Percentiles rank a stretch among this genome's conserved stretches.
Evolutionary conservation across 2,797 vertebrate genomes (phyloP).

Genomic region (Acanthurus leucopareius): DNA sequence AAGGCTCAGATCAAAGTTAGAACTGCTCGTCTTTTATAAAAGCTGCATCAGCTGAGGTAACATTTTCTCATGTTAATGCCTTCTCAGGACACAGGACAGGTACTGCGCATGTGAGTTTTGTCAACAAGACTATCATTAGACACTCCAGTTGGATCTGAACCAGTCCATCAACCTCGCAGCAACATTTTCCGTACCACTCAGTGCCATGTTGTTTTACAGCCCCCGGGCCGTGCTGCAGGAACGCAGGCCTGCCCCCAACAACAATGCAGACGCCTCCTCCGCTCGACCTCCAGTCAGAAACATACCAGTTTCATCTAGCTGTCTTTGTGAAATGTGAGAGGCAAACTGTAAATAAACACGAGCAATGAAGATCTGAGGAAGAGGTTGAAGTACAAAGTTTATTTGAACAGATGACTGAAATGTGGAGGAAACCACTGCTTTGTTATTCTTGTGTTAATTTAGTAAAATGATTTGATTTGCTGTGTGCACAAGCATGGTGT

Average conservation of each 20-base stretch:
- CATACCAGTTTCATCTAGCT: slow-evolving; percentile 23
- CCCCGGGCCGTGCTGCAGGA: slow-evolving; percentile 31
- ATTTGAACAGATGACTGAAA: slow-evolving; percentile 48
- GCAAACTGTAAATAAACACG: slow-evolving; percentile 23
- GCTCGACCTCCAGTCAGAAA: slow-evolving; percentile 21
- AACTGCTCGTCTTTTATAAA: slow-evolving; percentile 6
- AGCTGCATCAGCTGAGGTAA: slow-evolving; percentile 7
- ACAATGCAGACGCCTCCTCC: slow-evolving; percentile 14
- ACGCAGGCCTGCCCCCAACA: slow-evolving; percentile 12
- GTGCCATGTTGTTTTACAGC: slow-evolving; percentile 22
- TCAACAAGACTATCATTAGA: slow-evolving; percentile 5
- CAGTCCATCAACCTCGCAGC: slow-evolving; percentile 31
- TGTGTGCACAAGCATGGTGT: slow-evolving; percentile 39
- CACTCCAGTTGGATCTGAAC: slow-evolving; percentile 35
- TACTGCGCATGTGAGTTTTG: slow-evolving; percentile 26
- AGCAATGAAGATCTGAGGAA: slow-evolving; percentile 37
- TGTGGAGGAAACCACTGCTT: slow-evolving; percentile 55
- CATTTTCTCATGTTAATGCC: neutral
- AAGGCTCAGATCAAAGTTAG: slow-evolving; percentile 19
- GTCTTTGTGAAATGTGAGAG: slow-evolving; percentile 7
- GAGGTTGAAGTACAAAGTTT: no score
- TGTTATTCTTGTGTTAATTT: slow-evolving; percentile 51
- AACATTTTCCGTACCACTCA: slow-evolving; percentile 37
- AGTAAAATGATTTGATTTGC: slow-evolving; percentile 32
- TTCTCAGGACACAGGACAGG: neutral